A percentile compares a stretch with the other conserved stretches of the same genome.
Conservation (phyloP, 2,113 vertebrate species). For the Microtus oregoni region DNA sequence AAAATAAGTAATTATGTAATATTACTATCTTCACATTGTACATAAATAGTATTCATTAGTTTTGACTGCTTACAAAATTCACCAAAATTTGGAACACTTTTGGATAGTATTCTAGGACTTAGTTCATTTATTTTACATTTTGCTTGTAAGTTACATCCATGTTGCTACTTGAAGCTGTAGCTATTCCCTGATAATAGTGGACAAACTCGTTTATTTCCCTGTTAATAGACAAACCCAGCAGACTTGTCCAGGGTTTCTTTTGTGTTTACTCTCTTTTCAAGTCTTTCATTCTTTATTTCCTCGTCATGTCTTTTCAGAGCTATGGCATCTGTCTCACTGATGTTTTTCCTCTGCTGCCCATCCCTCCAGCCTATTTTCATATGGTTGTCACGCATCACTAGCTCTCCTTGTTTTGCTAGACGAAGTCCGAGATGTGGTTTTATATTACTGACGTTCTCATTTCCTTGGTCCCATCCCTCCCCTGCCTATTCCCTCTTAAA, state of each 20-base stretch:
- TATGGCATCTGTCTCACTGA: background rate
- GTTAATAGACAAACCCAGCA: background rate
- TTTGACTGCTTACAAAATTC: conserved; percentile 54
- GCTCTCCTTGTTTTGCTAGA: background rate
- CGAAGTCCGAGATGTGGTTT: background rate
- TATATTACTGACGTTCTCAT: background rate
- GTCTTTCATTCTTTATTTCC: background rate
- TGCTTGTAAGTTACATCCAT: conserved; percentile 20
- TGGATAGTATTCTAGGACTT: background rate
- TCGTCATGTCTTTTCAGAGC: conserved; percentile 6
- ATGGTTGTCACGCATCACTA: background rate
- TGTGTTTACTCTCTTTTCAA: conserved; percentile 3
- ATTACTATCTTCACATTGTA: background rate
- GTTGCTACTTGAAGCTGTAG: background rate
- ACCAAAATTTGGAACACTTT: background rate
- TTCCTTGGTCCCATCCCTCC: background rate
- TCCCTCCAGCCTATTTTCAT: conserved; percentile 25
- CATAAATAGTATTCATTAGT: conserved; percentile 9
- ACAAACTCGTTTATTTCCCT: background rate
- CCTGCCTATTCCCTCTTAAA: background rate
- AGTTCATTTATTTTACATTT: conserved; percentile 18
- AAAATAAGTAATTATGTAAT: background rate
- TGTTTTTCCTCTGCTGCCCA: background rate
- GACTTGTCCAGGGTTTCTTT: background rate
- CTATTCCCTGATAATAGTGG: background rate